Percentiles rank a stretch among this genome's conserved stretches.
Conservation (phyloP, 2,113 vertebrate genomes). For the Lepisosteus osseus region DNA sequence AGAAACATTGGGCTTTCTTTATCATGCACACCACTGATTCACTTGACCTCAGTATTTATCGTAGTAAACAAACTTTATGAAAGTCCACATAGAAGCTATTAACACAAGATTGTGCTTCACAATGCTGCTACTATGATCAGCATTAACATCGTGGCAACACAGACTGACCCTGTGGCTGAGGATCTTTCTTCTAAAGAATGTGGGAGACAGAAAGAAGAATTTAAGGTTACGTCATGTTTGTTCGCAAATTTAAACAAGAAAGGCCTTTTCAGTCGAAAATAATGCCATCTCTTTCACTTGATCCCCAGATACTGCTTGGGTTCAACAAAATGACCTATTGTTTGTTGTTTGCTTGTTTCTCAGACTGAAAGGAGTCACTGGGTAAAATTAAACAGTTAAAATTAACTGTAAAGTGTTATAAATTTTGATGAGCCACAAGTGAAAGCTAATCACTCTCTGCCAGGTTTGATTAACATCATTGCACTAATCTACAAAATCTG, state of each 20-base stretch:
- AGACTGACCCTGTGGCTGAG: slow-evolving; percentile 55
- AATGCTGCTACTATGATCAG: slow-evolving; percentile 52
- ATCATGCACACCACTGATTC: no score
- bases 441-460: no score
- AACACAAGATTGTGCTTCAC: slow-evolving; percentile 62
- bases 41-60: slow-evolving; percentile 47
- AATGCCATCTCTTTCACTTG: slow-evolving; percentile 39
- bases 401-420: background rate
- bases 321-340: slow-evolving; percentile 59
- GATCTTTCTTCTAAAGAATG: slow-evolving; percentile 66
- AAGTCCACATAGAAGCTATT: slow-evolving; percentile 59
- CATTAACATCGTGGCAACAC: slow-evolving; percentile 60
- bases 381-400: background rate
- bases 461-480: no score
- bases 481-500: no score
- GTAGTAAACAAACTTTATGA: slow-evolving; percentile 67
- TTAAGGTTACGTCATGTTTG: slow-evolving; percentile 67
- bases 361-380: background rate
- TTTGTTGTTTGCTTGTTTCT: slow-evolving; percentile 47
- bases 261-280: no score
- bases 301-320: slow-evolving; percentile 44
- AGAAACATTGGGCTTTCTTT: no score
- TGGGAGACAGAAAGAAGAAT: slow-evolving; percentile 59
- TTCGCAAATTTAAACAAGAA: slow-evolving; percentile 40
- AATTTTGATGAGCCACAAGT: background rate